Base-by-base conservation (phyloP, 2,113 vertebrate species). In the Microcebus jonahi region DNA sequence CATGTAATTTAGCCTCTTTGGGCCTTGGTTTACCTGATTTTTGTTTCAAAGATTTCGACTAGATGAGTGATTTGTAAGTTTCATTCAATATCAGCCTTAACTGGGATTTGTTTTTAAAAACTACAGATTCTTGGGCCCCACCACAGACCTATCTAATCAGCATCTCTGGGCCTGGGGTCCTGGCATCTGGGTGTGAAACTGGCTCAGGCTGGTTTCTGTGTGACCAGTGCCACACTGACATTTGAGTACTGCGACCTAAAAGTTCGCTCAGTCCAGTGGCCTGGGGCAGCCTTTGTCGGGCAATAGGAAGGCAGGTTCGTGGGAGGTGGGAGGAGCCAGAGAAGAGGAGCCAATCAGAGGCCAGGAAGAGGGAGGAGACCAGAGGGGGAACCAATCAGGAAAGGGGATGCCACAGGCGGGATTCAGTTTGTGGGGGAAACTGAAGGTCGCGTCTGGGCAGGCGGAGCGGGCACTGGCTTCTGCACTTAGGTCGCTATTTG, bases 91-190 rank as follows among this genome's bases (percentile, higher is more conserved):
- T 15, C 29, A 48, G 10, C 4, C 20, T 90, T 81, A 61, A 14
- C 7, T 87, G 53, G 45, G n/a, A 65, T 53, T 97, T 93, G 57
- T 84, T 91, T 95, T 93, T 13, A 67, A 87, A 68, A 91, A 79
- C n/a, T n/a, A 53, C 63, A 53, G 29, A 76, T 67, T 88, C 21
- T 65, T 81, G 21, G 23, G 42, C 50, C 2, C 61, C 55, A 42
- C 11, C 53, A 57, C 25, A 90, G 55, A 50, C 59, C 27, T 73
- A 11, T 27, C 23, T 21, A 79, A 31, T 63, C 20, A 83, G 23
- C 73, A 53, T 63, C 67, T 59, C 57, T 57, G 71, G 11, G 42
- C 42, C 71, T 48, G 70, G 18, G 29, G 36, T 63, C 42, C 55
- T 12, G 21, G 50, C n/a, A n/a, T 48, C 63, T 75, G 77, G 21